Evolutionary conservation across 2,888 invertebrate genomes (phyloP), one percentile per base, ranked within the genome.

Genomic region (Acleris laterana): DNA sequence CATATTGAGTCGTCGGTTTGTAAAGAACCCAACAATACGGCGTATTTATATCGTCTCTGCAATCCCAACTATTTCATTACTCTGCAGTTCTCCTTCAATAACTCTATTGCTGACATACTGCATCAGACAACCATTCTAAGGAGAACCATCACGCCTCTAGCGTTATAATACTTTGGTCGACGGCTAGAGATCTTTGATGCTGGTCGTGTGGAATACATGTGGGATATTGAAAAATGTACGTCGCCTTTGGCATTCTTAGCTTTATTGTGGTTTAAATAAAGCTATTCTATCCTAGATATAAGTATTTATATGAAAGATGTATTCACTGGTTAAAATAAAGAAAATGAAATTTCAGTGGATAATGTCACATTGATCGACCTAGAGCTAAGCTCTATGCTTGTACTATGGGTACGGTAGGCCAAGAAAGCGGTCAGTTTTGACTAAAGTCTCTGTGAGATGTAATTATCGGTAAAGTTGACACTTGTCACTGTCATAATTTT

Each of bases 181-280:
- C 32, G 49, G 6, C 61, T 5, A 63, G 66, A 72, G 62, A 63
- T 71, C 69, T 59, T 17, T 19, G 9, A 57, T 16, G 25, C 65
- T 82, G 81, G 85, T 68, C 63, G 67, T 63, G 70, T 70, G 64
- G 76, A 75, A 76, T 80, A 80, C 81, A 82, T 76, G 74, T 72
- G 68, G 68, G 71, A 76, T 83, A 85, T 84, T 85, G 81, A 74
- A 83, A 80, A 78, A 81, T 80, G 75, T 28, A 5, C 46, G 28
- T 3, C 44, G 28, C 3, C 74, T 69, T 64, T 72, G 73, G 79
- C 71, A 83, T 82, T 81, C 13, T 53, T 53, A n/a, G 5, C 3
- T n/a, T 28, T 57, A 57, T 28, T 46, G 19, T 19, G 46, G 25
- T 56, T 56, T 20, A 6, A 55, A 38, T 38, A 42, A 56, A 22